phyloP scores from a whole-genome alignment of 2,888 invertebrate species.

The Monoplex corrugatus region DNA sequence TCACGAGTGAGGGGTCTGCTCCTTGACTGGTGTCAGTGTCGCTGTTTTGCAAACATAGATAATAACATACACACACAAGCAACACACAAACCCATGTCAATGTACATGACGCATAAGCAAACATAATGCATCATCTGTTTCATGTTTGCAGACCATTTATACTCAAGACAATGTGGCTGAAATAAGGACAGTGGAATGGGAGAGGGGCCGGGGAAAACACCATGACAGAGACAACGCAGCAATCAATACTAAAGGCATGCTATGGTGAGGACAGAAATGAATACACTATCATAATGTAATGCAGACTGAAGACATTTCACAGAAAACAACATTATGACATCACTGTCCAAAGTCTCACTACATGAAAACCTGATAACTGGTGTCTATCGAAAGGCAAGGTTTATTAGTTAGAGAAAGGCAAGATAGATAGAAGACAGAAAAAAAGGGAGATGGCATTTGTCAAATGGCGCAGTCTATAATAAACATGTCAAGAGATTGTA shows the following conservation, averaged over 20 bases:
- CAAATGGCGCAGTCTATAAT: too few relatives aligned
- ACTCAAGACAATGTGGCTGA: neutral
- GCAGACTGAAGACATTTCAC: neutral
- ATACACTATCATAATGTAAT: neutral
- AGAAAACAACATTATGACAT: neutral
- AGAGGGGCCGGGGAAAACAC: neutral
- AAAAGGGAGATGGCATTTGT: too few relatives aligned
- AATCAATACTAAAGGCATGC: slow-evolving; percentile 8
- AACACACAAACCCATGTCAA: neutral
- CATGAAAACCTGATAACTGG: too few relatives aligned
- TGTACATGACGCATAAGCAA: neutral
- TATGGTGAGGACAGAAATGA: neutral
- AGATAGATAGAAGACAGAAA: neutral
- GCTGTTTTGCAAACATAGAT: too few relatives aligned
- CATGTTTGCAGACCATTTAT: neutral
- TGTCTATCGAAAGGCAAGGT: too few relatives aligned
- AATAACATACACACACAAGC: too few relatives aligned
- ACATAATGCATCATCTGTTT: neutral
- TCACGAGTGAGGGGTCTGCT: too few relatives aligned
- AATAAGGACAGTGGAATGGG: neutral
- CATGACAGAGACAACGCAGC: neutral
- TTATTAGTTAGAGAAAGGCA: too few relatives aligned
- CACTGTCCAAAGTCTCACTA: too few relatives aligned
- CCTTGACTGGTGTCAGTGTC: too few relatives aligned
- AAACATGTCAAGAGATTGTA: too few relatives aligned